Base-by-base conservation (phyloP, 2,797 vertebrate genomes). In the Artibeus lituratus region DNA sequence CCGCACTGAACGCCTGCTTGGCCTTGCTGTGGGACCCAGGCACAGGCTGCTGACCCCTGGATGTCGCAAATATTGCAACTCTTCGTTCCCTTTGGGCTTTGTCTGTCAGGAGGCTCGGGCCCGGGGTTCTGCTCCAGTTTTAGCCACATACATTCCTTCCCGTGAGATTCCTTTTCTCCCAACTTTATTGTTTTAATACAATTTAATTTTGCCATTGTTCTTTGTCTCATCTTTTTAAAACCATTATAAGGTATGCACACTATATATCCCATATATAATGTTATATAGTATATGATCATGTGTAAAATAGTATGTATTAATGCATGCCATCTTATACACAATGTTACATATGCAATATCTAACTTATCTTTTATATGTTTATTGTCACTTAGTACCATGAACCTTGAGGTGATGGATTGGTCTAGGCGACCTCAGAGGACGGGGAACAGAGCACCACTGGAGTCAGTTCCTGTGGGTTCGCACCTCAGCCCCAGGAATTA, bases 1-100 rank as follows among this genome's bases (percentile, higher is more conserved):
- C 39, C 12, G 42, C 5, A 12, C 35, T 3, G 0, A 0, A 5
- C 26, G 57, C 29, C 29, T 7, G 32, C 39, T 10, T 1, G 3
- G 19, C 32, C 72, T 37, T 18, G 44, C 49, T n/a, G 15, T 12
- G 24, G 39, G 49, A 62, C 19, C 24, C 5, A 3, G 18, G 14
- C n/a, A 1, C 0, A n/a, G 57, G 32, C 35, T 37, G 72, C 22
- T 21, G 42, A 12, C 26, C 1, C 81, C 5, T 1, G 53, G 35
- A 5, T 0, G 44, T 44, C 1, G 1, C 37, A 5, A 22, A 57
- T 6, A 1, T 1, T 0, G 16, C 4, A 4, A 47, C 24, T 35
- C 10, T 35, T 7, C 3, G 7, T 10, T 10, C 12, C 16, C 29
- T 76, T 19, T 26, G 24, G 29, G 29, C 9, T 78, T 59, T 35